A percentile compares a stretch with the other conserved stretches of the same genome.
These are phyloP conservation scores for Engraulis encrasicolus DNA, from an alignment of 2,113 vertebrate species.

Conservation along the genomic window DNA sequence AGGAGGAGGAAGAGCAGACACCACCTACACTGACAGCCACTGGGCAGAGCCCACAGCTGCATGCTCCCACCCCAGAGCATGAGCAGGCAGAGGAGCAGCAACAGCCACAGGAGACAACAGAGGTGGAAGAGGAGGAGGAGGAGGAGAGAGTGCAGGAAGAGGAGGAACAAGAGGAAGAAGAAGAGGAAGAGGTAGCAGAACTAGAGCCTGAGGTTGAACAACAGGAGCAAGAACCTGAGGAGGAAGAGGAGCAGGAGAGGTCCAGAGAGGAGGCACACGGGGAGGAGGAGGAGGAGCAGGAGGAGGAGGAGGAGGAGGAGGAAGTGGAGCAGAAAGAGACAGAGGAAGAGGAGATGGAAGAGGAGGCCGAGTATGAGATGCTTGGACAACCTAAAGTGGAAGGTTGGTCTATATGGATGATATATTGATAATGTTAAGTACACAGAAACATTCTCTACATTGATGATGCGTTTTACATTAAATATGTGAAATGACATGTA, in stretches of 20 bases:
- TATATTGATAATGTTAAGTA: too few species aligned
- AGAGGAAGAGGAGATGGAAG: constrained; percentile 43
- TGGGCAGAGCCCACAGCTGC: constrained; percentile 25
- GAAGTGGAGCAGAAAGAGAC: constrained; percentile 25
- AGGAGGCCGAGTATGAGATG: constrained; percentile 37
- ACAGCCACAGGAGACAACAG: too few species aligned
- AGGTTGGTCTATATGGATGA: constrained; percentile 52
- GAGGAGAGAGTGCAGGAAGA: constrained; percentile 11
- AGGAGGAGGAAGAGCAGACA: constrained; percentile 39
- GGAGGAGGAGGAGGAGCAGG: constrained; percentile 41
- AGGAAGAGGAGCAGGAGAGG: constrained; percentile 38
- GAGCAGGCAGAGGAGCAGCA: background rate
- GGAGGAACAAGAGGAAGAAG: constrained; percentile 18
- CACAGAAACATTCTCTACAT: too few species aligned
- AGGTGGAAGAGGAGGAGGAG: too few species aligned
- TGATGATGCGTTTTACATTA: too few species aligned
- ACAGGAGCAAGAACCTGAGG: background rate
- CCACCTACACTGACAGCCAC: constrained; percentile 23
- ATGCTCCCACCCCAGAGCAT: constrained; percentile 31
- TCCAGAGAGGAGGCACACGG: too few species aligned
- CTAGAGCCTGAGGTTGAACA: constrained; percentile 51
- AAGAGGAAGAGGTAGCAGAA: background rate
- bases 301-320: background rate
- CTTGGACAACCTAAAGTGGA: constrained; percentile 55
- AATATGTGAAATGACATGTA: too few species aligned